Conservation (phyloP, 2,113 vertebrate genomes). For the Ia io region DNA sequence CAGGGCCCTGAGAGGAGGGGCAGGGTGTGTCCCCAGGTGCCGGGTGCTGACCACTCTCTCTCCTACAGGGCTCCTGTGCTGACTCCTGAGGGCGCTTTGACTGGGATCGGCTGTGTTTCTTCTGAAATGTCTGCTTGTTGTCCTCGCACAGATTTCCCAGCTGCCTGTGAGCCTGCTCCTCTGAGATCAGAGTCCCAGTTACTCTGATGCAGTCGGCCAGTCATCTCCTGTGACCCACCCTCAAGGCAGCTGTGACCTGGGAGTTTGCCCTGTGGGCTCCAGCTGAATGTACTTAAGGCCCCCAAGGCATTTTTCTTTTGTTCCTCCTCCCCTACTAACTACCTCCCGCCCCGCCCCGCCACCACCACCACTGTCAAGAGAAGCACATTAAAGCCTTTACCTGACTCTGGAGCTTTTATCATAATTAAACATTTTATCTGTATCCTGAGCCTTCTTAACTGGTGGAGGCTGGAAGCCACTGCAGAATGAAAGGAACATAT, state of each 20-base stretch:
- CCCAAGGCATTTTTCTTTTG: no score
- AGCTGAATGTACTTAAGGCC: no score
- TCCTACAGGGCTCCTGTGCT: constrained; percentile 49
- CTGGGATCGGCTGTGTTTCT: fast-evolving
- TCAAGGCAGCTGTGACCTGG: no score
- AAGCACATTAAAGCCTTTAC: background rate
- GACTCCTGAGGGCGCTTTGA: background rate
- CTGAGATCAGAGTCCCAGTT: background rate
- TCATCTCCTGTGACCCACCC: no score
- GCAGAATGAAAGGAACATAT: background rate
- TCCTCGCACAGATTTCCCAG: background rate
- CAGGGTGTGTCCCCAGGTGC: fast-evolving
- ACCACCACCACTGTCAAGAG: background rate
- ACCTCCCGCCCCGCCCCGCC: no score
- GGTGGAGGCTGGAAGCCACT: background rate
- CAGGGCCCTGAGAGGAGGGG: fast-evolving
- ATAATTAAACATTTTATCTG: background rate
- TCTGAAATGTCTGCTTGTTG: background rate
- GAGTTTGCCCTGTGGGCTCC: no score
- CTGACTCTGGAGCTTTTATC: background rate
- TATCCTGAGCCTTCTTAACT: background rate
- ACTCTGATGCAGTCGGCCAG: fast-evolving
- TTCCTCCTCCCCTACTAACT: no score
- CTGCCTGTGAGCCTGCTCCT: fast-evolving
- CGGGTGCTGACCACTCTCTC: background rate